These are phyloP conservation scores for Larimichthys polyactis DNA, from an alignment of 2,113 vertebrate genomes.

Conservation along the genomic window DNA sequence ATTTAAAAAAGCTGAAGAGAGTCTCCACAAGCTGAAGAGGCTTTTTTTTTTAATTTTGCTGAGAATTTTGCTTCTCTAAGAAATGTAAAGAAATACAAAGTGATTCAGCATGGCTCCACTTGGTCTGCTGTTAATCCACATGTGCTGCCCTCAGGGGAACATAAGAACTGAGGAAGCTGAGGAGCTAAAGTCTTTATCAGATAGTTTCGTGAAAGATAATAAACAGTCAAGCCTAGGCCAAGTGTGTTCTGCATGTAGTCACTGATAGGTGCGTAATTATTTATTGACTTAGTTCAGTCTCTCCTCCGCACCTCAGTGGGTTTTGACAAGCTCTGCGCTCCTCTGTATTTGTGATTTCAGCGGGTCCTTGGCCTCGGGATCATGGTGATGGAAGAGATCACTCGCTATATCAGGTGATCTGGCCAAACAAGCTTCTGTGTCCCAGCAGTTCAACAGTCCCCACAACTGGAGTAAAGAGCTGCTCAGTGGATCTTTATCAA, in stretches of 20 bases:
- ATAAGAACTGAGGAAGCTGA: constrained; percentile 79
- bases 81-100: constrained; percentile 77
- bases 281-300: constrained; percentile 68
- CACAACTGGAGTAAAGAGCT: constrained; percentile 80
- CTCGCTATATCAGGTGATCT: constrained; percentile 88
- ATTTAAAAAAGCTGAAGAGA: neutral
- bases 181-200: constrained; percentile 78
- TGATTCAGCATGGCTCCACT: constrained; percentile 85
- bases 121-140: constrained; percentile 85
- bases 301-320: constrained; percentile 35
- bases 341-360: constrained; percentile 84
- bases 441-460: constrained; percentile 82
- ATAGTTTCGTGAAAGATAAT: constrained; percentile 87
- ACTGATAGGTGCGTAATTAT: constrained; percentile 71
- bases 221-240: constrained; percentile 78
- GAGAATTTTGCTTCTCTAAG: constrained; percentile 67
- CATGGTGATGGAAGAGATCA: constrained; percentile 85
- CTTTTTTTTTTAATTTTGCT: constrained; percentile 6
- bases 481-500: constrained; percentile 71
- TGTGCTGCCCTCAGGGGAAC: constrained; percentile 86
- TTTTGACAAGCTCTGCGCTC: constrained; percentile 70
- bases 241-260: constrained; percentile 57
- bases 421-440: constrained; percentile 90
- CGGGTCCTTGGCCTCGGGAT: constrained; percentile 85
- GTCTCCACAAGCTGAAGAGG: neutral